Evolutionary conservation across 2,797 vertebrate species (phyloP), one percentile per base, ranked within the genome.

Genomic region (Thripadectes ignobilis): DNA sequence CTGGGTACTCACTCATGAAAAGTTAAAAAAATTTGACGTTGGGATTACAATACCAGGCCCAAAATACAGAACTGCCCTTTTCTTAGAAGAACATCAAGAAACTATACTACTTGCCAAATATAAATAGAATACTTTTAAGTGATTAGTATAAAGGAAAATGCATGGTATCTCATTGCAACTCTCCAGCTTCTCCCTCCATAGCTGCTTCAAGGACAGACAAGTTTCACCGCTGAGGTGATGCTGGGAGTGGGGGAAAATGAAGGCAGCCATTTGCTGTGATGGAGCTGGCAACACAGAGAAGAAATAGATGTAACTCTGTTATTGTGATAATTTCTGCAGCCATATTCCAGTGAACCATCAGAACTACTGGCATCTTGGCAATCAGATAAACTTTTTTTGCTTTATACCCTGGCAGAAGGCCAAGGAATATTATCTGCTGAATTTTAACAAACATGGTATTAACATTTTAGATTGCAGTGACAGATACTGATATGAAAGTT

Each of bases 391-490:
- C 43, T 38, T 63, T 38, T 65, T 82, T 71, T 29, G 22, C 58
- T 93, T 84, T 89, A 41, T 32, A 66, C 2, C 12, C 24, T 49
- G 68, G 29, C 55, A 92, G 48, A 88, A 89, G 12, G 39, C 75
- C 52, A 94, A 72, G 36, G 36, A 89, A 62, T 62, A 15, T 61
- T 92, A 89, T 93, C 77, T 85, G 51, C 43, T 57, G 34, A 79
- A 88, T 81, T 88, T 59, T 54, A 89, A 67, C 19, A 86, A 67
- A 85, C 69, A 88, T 1, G 55, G 15, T 69, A 96, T 94, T 90
- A 90, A 67, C 55, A 84, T 91, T 92, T 93, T 86, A 84, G 91
- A 95, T 91, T 93, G 51, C 48, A 88, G 27, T 49, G 51, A 27
- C 43, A 69, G 85, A 96, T 88, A 96, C 11, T 17, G 30, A 87